These are phyloP conservation scores for Lates japonicus DNA, from an alignment of 2,797 vertebrate genomes.

Conservation along the genomic window DNA sequence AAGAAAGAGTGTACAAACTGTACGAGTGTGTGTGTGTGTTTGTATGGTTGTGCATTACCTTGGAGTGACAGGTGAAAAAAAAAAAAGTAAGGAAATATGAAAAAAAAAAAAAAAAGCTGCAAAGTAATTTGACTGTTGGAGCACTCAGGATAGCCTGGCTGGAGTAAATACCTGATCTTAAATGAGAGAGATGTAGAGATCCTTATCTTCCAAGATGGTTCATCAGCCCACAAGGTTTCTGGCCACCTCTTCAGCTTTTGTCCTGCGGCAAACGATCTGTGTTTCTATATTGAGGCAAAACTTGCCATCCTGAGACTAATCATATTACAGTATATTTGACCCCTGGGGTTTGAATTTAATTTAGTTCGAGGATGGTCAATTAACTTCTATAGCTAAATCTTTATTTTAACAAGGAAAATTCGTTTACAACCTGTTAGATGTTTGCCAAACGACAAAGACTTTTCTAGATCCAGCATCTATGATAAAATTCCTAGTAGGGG, in stretches of 20 bases:
- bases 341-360: no score
- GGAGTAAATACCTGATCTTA: conserved; percentile 81
- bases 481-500: no score
- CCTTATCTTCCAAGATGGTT: conserved; percentile 75
- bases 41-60: conserved; percentile 45
- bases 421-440: no score
- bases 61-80: conserved; percentile 53
- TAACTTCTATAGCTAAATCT: no score
- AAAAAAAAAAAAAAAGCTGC: conserved; percentile 88
- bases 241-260: conserved; percentile 85
- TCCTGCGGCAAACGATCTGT: conserved; percentile 55
- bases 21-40: conserved; percentile 30
- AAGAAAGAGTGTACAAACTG: conserved; percentile 63
- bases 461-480: no score
- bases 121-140: conserved; percentile 85
- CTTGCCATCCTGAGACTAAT: conserved; percentile 83
- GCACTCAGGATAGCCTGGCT: conserved; percentile 89
- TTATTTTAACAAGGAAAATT: no score
- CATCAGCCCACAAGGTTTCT: no score
- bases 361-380: no score
- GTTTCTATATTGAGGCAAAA: conserved; percentile 73
- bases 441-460: no score
- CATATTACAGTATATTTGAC: no score
- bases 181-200: conserved; percentile 67
- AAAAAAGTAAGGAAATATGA: conserved; percentile 77